Percentiles rank a stretch among this genome's conserved stretches.
phyloP scores from a whole-genome alignment of 2,888 invertebrate species.

The Belgica antarctica region DNA sequence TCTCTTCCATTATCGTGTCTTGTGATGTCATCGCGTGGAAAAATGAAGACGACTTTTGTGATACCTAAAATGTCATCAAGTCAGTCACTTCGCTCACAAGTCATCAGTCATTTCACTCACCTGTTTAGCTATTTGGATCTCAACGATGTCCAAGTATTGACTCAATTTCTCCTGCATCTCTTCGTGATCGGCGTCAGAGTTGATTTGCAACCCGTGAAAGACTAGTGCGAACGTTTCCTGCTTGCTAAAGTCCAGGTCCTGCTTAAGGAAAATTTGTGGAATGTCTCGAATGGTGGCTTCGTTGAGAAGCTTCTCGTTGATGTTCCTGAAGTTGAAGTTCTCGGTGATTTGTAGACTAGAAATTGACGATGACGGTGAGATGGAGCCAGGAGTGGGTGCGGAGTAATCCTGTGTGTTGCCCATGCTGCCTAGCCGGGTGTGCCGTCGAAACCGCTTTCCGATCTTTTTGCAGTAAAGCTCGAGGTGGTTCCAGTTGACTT shows the following conservation, averaged over 20 bases:
- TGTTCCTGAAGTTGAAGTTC: neutral
- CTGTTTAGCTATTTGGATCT: slow-evolving; percentile 89
- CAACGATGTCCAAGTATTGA: slow-evolving; percentile 91
- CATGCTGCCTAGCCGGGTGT: slow-evolving; percentile 56
- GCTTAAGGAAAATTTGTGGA: slow-evolving; percentile 81
- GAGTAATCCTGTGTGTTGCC: slow-evolving; percentile 45
- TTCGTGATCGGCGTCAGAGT: slow-evolving; percentile 49
- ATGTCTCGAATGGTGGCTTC: slow-evolving; percentile 60
- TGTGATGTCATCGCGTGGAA: slow-evolving; percentile 98
- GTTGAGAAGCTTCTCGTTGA: slow-evolving; percentile 43
- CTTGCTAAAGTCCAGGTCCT: slow-evolving; percentile 75
- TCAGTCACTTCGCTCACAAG: no score
- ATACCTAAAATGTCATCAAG: slow-evolving; percentile 56
- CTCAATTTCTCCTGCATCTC: slow-evolving; percentile 83
- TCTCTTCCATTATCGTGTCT: slow-evolving; percentile 93
- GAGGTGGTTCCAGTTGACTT: slow-evolving; percentile 80
- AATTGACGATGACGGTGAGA: slow-evolving; percentile 41
- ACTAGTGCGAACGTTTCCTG: slow-evolving; percentile 79
- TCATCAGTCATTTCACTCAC: no score
- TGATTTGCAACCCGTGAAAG: slow-evolving; percentile 65
- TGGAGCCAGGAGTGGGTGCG: slow-evolving; percentile 42
- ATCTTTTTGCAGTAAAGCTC: slow-evolving; percentile 81
- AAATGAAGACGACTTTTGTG: slow-evolving; percentile 93
- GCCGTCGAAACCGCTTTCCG: slow-evolving; percentile 64
- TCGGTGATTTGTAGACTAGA: slow-evolving; percentile 44